Percentiles rank a stretch among this genome's conserved stretches.
Conservation (phyloP, 2,888 invertebrate genomes). For the Sphaerophoria taeniata region DNA sequence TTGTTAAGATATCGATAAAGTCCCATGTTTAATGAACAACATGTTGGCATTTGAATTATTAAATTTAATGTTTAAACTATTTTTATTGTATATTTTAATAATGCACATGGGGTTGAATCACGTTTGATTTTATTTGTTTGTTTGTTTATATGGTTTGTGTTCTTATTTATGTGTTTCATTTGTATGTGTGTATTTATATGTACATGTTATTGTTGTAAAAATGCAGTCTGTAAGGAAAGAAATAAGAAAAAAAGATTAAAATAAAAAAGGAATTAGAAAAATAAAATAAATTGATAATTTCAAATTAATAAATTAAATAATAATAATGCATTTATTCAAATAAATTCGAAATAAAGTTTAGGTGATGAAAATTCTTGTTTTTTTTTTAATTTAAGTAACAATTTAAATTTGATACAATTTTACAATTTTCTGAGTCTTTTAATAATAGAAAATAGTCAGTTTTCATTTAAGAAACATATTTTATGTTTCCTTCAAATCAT, state of each 20-base stretch:
- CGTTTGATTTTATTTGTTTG: constrained; percentile 27
- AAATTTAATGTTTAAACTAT: constrained; percentile 36
- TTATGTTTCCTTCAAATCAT: too few species aligned
- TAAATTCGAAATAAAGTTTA: constrained; percentile 37
- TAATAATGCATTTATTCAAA: not conserved
- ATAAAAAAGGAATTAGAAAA: constrained; percentile 49
- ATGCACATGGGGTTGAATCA: constrained; percentile 58
- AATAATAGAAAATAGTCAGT: too few species aligned
- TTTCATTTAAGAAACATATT: too few species aligned
- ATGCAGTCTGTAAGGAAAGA: constrained; percentile 75
- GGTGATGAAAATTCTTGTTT: constrained; percentile 44
- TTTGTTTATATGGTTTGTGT: constrained; percentile 14
- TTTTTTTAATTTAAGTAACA: not conserved
- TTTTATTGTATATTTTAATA: constrained; percentile 60
- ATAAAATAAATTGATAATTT: constrained; percentile 9
- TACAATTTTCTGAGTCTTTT: too few species aligned
- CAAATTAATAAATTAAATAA: constrained; percentile 15
- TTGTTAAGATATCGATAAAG: constrained; percentile 68
- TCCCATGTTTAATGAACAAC: constrained; percentile 67
- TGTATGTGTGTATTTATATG: constrained; percentile 34
- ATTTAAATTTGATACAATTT: too few species aligned
- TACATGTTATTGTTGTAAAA: constrained; percentile 70
- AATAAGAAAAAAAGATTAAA: constrained; percentile 74
- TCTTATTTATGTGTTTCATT: constrained; percentile 21
- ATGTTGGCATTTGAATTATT: constrained; percentile 54